A percentile compares a stretch with the other conserved stretches of the same genome.
phyloP scores from a whole-genome alignment of 2,888 invertebrate species.

The Rhagium mordax region DNA sequence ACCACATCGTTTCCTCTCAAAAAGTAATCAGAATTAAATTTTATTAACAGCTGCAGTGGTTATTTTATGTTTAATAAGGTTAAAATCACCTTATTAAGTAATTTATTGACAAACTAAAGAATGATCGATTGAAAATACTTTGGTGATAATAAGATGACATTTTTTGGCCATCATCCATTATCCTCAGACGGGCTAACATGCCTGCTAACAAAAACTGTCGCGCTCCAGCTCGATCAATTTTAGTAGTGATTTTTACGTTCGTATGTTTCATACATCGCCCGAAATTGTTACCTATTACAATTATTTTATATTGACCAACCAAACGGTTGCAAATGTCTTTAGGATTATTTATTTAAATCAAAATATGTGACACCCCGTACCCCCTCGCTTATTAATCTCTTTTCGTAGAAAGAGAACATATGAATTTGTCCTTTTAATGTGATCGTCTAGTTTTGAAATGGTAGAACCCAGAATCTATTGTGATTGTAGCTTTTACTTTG shows the following conservation, averaged over 20 bases:
- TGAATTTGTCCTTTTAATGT: no score
- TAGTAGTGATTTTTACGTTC: constrained; percentile 63
- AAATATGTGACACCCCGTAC: no score
- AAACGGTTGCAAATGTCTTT: no score
- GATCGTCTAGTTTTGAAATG: no score
- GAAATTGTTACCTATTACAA: not conserved
- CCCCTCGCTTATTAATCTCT: no score
- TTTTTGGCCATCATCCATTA: constrained; percentile 64
- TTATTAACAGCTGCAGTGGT: not conserved
- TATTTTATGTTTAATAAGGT: constrained; percentile 3
- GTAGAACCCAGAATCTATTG: no score
- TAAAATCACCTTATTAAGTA: constrained; percentile 49
- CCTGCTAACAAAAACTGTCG: constrained; percentile 57
- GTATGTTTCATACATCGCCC: constrained; percentile 33
- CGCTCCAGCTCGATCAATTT: constrained; percentile 62
- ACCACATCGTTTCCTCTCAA: not conserved
- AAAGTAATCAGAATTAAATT: not conserved
- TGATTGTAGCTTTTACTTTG: no score
- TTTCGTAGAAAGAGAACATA: no score
- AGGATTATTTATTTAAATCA: no score
- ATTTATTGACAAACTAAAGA: constrained; percentile 56
- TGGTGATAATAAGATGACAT: constrained; percentile 65
- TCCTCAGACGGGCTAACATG: constrained; percentile 62
- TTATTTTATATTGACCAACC: not conserved
- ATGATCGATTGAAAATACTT: constrained; percentile 64